Evolutionary conservation across 2,113 vertebrate genomes (phyloP).

Genomic region (Periophthalmodon schlosseri): DNA sequence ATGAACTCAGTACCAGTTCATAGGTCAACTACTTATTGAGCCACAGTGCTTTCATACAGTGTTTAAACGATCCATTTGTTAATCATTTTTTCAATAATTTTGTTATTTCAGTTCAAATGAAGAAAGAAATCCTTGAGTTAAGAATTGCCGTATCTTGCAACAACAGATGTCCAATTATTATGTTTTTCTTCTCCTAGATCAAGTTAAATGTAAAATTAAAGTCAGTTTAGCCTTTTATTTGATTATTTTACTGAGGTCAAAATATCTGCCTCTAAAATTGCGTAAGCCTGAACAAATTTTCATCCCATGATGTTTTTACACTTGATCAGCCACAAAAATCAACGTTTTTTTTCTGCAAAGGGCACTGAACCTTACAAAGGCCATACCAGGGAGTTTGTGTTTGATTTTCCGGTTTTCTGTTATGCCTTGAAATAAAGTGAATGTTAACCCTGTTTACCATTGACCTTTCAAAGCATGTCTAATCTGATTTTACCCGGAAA

Average conservation of each 20-base stretch:
- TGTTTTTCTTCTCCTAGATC: background rate
- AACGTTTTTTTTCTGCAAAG: background rate
- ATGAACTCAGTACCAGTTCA: background rate
- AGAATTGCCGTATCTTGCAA: background rate
- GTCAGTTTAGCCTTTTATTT: background rate
- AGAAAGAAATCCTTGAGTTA: background rate
- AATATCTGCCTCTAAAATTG: background rate
- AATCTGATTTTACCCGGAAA: conserved; percentile 1
- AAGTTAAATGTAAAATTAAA: background rate
- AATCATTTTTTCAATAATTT: background rate
- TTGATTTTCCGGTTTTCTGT: background rate
- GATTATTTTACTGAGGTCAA: background rate
- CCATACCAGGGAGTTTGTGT: conserved; percentile 3
- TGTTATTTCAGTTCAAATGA: background rate
- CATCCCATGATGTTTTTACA: background rate
- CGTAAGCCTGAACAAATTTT: conserved; percentile 3
- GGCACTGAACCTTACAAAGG: conserved; percentile 1
- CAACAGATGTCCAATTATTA: background rate
- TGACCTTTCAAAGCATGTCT: conserved; percentile 1
- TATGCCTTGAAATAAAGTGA: background rate
- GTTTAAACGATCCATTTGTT: background rate
- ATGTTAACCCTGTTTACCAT: conserved; percentile 12
- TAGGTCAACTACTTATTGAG: background rate
- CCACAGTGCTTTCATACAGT: background rate
- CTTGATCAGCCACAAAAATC: conserved; percentile 16